A percentile compares a stretch with the other conserved stretches of the same genome.
Evolutionary conservation across 2,113 vertebrate genomes (phyloP).

Genomic region (Prunella fulvescens): DNA sequence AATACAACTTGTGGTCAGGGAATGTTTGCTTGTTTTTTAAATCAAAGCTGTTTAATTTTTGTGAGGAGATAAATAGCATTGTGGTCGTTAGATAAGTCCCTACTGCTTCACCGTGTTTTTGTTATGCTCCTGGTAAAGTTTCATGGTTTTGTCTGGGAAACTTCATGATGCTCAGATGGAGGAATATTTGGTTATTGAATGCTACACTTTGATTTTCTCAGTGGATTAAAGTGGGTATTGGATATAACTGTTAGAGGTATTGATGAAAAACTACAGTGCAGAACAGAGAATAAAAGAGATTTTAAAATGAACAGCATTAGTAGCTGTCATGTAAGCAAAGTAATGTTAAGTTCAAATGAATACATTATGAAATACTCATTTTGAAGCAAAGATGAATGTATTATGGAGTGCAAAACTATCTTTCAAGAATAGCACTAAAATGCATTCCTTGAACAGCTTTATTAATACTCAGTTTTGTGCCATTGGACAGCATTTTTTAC

Average conservation of each 20-base stretch:
- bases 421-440: not conserved
- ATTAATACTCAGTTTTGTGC: not conserved
- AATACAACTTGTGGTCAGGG: not conserved
- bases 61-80: not conserved
- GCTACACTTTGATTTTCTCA: not conserved
- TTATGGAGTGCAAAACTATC: not conserved
- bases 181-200: not conserved
- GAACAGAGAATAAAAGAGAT: not conserved
- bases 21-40: not conserved
- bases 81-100: not conserved
- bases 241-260: not conserved
- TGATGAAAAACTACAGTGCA: not conserved
- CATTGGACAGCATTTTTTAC: not conserved
- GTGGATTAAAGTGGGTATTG: not conserved
- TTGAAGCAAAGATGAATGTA: not conserved
- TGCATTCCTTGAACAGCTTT: not conserved
- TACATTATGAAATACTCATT: not conserved
- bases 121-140: not conserved
- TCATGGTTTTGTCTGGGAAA: constrained; percentile 2
- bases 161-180: not conserved
- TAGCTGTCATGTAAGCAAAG: not conserved
- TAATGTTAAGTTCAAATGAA: not conserved
- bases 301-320: not conserved
- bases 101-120: not conserved
- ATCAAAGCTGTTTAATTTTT: not conserved